phyloP scores from a whole-genome alignment of 2,113 vertebrate genomes.

The Microcebus lehilahytsara region DNA sequence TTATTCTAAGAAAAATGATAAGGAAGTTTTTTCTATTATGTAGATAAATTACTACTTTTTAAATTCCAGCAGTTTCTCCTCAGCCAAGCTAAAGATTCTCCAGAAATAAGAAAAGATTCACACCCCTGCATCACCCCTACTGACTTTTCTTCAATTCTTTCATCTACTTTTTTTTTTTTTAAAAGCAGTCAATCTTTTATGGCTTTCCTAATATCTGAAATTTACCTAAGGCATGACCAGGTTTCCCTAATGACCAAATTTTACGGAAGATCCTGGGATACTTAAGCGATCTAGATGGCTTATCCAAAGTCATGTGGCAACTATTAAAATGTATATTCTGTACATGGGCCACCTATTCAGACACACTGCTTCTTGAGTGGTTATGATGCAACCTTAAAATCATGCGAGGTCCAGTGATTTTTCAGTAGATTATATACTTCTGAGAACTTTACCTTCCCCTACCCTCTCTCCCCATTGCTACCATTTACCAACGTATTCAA shows the following conservation, averaged over 20 bases:
- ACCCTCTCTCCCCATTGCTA: neutral
- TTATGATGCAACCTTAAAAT: slow-evolving; percentile 20
- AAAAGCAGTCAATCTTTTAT: neutral
- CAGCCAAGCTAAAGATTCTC: neutral
- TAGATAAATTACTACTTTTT: neutral
- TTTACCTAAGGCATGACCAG: neutral
- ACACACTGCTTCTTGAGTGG: neutral
- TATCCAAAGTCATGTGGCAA: neutral
- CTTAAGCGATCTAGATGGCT: neutral
- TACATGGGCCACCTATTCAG: neutral
- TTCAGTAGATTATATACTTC: slow-evolving; percentile 34
- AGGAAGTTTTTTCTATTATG: neutral
- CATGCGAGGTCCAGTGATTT: slow-evolving; percentile 1
- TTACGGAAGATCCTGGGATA: neutral
- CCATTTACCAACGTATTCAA: slow-evolving; percentile 21
- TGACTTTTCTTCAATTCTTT: neutral
- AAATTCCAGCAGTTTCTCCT: neutral
- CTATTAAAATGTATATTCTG: neutral
- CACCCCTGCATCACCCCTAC: too few relatives aligned
- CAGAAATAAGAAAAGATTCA: neutral
- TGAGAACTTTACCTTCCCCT: slow-evolving; percentile 2
- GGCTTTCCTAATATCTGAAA: neutral
- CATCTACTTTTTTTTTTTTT: neutral
- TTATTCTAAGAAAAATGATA: neutral
- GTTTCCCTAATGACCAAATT: neutral